Evolutionary conservation across 2,797 vertebrate species (phyloP), one percentile per base, ranked within the genome.

Genomic region (Picus viridis): DNA sequence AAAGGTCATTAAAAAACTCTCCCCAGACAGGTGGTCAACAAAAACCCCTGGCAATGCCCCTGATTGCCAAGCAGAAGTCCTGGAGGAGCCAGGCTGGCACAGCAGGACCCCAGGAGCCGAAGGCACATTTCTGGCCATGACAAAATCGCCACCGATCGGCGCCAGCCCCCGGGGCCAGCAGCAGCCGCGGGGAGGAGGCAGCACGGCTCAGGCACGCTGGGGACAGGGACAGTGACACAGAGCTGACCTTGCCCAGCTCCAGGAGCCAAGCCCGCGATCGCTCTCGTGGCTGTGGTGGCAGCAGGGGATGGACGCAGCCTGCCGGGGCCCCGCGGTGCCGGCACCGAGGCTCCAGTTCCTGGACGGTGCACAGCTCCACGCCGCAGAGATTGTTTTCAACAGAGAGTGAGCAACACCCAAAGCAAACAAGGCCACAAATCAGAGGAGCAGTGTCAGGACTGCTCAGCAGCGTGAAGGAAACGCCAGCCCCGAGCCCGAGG

Each of bases 81-180:
- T 83, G 54, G 70, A 95, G 93, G 96, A 71, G 94, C 56, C 67
- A 43, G 41, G 92, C 82, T 45, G 86, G 85, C 95, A 64, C 43
- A 72, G 95, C 81, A 77, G 92, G 97, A 54, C 93, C 79, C 90
- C 10, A 51, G 85, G 96, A 97, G 86, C 91, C 39, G 94, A 90
- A 70, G 96, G 95, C 92, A 75, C 82, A 90, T 89, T 96, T 95
- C 97, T 95, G 97, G 97, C 96, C 96, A 8, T 5, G 95, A 95
- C 93, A 94, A 93, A 97, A 97, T 65, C 77, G 95, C 96, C 94
- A 96, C 90, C 92, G 94, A 97, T 96, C 95, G 73, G 89, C 81
- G 56, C 91, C 5, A 63, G 76, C 73, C 65, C 30, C 81, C 96
- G 87, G 87, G 95, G 49, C 49, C 1, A 23, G 0, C 7, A 26